Percentiles rank a stretch among this genome's conserved stretches.
phyloP scores from a whole-genome alignment of 2,113 vertebrate species.

The Etia nguti region DNA sequence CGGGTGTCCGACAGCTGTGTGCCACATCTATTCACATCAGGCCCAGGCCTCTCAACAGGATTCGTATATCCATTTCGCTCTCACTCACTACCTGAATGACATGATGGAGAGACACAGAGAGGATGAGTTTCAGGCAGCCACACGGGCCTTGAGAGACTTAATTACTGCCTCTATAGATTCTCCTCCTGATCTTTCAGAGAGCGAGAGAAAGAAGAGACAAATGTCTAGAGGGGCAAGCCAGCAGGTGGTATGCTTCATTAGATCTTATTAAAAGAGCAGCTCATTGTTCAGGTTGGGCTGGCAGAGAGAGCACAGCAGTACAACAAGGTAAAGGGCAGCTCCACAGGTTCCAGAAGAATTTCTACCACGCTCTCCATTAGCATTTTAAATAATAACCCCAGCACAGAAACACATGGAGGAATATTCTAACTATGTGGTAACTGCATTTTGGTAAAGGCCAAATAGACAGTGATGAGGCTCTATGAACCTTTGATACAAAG shows the following conservation, averaged over 20 bases:
- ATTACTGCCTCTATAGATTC: constrained; percentile 32
- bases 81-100: background rate
- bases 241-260: constrained; percentile 29
- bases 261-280: constrained; percentile 25
- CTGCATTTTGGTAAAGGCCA: background rate
- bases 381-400: background rate
- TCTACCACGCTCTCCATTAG: background rate
- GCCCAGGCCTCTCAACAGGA: background rate
- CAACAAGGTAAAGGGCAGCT: background rate
- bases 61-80: background rate
- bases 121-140: background rate
- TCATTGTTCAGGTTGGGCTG: background rate
- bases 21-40: background rate
- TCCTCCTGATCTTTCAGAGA: background rate
- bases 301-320: background rate
- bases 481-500: background rate
- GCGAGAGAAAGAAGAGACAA: background rate
- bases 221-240: background rate
- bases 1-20: background rate
- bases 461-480: background rate
- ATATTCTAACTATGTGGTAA: background rate
- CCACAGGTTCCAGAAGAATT: background rate
- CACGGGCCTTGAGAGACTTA: constrained; percentile 10
- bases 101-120: background rate
- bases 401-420: background rate